Percentiles rank a stretch among this genome's conserved stretches.
These are phyloP conservation scores for Hypercompe scribonia DNA, from an alignment of 2,888 invertebrate genomes.

Conservation along the genomic window DNA sequence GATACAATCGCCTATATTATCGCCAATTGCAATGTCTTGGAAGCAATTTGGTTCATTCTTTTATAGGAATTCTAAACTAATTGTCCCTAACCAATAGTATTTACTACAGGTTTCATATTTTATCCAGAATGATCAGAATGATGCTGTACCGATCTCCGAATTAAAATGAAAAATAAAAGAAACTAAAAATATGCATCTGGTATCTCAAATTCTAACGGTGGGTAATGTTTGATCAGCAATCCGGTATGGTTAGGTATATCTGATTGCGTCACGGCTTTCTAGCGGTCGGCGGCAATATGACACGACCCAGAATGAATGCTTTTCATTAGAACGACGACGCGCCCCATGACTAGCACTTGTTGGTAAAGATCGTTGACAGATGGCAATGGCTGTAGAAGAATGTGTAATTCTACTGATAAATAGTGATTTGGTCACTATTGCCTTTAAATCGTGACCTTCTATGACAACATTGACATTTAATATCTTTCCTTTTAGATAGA, in stretches of 20 bases:
- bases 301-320: constrained; percentile 63
- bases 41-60: not conserved
- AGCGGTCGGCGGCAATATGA: constrained; percentile 53
- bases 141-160: not conserved
- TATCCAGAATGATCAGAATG: not conserved
- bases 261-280: constrained; percentile 74
- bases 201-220: constrained; percentile 39
- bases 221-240: constrained; percentile 56
- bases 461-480: constrained; percentile 1
- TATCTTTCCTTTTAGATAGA: not conserved
- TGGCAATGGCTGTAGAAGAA: constrained; percentile 49
- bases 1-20: too few species aligned
- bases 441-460: constrained; percentile 41
- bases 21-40: too few species aligned
- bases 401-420: constrained; percentile 56
- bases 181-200: not conserved
- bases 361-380: constrained; percentile 57
- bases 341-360: constrained; percentile 47
- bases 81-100: not conserved
- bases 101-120: not conserved
- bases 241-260: constrained; percentile 39
- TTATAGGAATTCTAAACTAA: not conserved
- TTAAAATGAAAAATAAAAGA: not conserved
- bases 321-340: constrained; percentile 64
- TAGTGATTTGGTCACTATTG: constrained; percentile 40